phyloP scores from a whole-genome alignment of 2,797 vertebrate species.

The Champsocephalus gunnari region DNA sequence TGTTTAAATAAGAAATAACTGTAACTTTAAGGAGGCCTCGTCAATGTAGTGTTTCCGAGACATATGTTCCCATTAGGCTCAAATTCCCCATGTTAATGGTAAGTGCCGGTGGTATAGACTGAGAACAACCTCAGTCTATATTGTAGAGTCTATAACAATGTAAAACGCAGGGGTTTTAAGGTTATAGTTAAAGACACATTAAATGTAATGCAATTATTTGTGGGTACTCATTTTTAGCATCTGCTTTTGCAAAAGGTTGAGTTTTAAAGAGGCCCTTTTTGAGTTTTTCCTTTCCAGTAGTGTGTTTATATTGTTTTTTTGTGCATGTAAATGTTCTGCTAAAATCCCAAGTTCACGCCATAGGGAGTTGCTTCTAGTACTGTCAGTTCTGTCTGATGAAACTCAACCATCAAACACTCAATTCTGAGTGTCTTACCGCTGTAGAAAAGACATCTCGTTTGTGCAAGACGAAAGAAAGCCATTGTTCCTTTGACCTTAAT shows the following conservation, averaged over 20 bases:
- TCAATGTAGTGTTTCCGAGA: neutral
- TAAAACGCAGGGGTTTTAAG: neutral
- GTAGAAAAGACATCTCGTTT: constrained; percentile 7
- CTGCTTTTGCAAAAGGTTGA: neutral
- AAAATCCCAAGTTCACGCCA: too few species aligned
- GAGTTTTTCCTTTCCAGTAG: too few species aligned
- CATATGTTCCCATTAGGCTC: constrained; percentile 12
- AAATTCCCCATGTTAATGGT: neutral
- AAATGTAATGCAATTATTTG: too few species aligned
- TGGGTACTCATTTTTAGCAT: neutral
- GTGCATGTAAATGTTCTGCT: too few species aligned
- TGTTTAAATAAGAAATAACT: neutral
- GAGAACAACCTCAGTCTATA: neutral
- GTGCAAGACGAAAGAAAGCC: constrained; percentile 10
- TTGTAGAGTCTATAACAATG: neutral
- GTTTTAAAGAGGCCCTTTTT: neutral
- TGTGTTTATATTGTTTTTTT: too few species aligned
- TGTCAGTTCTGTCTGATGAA: neutral
- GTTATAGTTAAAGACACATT: neutral
- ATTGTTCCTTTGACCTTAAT: constrained; percentile 43
- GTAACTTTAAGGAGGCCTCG: neutral
- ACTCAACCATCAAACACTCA: constrained; percentile 16
- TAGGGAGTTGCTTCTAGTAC: neutral
- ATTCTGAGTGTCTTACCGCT: neutral
- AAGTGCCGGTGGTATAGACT: neutral